Evolutionary conservation across 2,888 invertebrate species (phyloP).

Genomic region (Cryptocephalus primarius): DNA sequence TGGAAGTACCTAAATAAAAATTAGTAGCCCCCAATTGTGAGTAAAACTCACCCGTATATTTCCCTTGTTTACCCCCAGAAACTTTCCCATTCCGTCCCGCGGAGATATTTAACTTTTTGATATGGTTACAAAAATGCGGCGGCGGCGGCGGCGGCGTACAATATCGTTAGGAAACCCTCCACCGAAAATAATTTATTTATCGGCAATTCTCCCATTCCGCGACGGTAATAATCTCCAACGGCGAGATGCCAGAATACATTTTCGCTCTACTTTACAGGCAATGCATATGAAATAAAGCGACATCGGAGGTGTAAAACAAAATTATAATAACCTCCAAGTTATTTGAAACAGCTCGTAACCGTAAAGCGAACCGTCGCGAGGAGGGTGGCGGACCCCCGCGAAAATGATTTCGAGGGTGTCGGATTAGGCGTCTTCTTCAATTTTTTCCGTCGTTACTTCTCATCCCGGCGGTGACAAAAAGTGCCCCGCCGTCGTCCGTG

Average conservation of each 20-base stretch:
- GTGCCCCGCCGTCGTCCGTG: too few relatives aligned
- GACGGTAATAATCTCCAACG: neutral
- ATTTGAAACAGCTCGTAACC: conserved; percentile 13
- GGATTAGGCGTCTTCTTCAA: conserved; percentile 14
- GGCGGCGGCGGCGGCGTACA: too few relatives aligned
- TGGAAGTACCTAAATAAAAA: too few relatives aligned
- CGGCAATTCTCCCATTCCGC: neutral
- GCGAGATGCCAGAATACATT: conserved; percentile 1
- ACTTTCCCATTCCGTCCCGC: too few relatives aligned
- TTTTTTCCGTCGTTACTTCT: too few relatives aligned
- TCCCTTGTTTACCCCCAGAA: too few relatives aligned
- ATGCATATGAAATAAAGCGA: conserved; percentile 17
- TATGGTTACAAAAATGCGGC: too few relatives aligned
- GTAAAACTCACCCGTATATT: too few relatives aligned
- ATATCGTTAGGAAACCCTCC: too few relatives aligned
- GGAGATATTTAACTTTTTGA: too few relatives aligned
- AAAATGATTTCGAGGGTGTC: conserved; percentile 18
- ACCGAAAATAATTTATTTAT: neutral
- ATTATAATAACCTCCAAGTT: conserved; percentile 24
- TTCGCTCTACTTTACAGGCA: conserved; percentile 12
- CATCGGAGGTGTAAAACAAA: conserved; percentile 20
- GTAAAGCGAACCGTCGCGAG: conserved; percentile 2
- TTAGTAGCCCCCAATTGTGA: too few relatives aligned
- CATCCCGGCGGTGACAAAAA: too few relatives aligned
- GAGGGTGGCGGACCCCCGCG: conserved; percentile 2